A percentile compares a stretch with the other conserved stretches of the same genome.
Conservation (phyloP, 2,888 invertebrate species). For the Mayetiola destructor region DNA sequence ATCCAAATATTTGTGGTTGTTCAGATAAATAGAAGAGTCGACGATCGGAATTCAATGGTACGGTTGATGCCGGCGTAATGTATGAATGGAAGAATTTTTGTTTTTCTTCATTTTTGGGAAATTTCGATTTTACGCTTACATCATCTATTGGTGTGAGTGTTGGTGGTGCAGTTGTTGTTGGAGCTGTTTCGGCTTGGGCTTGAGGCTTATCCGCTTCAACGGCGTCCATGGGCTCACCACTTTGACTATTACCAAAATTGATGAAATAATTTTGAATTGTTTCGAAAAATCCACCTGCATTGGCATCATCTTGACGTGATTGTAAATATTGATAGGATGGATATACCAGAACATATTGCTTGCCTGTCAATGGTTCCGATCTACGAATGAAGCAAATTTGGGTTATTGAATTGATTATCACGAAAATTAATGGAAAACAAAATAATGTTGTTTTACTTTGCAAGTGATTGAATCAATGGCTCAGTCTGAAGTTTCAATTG, state of each 20-base stretch:
- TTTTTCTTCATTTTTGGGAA: neutral
- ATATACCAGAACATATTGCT: constrained; percentile 2
- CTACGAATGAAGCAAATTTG: neutral
- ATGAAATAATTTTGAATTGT: neutral
- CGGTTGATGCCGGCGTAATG: neutral
- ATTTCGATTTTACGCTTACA: neutral
- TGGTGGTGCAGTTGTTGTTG: neutral
- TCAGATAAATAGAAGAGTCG: neutral
- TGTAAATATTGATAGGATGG: neutral
- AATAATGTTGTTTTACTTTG: neutral
- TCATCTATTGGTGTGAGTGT: neutral
- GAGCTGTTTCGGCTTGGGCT: too few species aligned
- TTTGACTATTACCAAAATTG: neutral
- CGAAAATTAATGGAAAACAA: neutral
- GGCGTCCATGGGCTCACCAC: neutral
- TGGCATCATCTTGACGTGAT: neutral
- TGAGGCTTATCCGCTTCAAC: neutral
- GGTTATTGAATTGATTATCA: neutral
- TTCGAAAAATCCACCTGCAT: neutral
- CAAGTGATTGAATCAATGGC: neutral
- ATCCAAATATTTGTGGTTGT: neutral
- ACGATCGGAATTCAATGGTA: constrained; percentile 1
- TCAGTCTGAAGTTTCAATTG: neutral
- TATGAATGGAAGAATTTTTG: constrained; percentile 4
- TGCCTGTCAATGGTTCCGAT: neutral